A percentile compares a stretch with the other conserved stretches of the same genome.
Evolutionary conservation across 2,888 invertebrate species (phyloP).

Genomic region (Malacosoma neustria): DNA sequence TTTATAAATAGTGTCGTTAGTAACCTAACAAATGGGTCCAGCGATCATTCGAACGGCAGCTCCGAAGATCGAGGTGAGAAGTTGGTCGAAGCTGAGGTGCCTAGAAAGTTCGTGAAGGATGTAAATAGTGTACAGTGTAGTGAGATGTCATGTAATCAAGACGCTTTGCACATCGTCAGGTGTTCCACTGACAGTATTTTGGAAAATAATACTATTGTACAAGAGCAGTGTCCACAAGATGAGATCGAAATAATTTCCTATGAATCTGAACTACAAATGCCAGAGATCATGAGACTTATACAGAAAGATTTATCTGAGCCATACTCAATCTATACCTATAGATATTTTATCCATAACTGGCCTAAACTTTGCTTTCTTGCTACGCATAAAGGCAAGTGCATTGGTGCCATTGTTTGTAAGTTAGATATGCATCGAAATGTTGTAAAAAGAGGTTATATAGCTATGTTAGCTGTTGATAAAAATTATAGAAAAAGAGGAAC

Average conservation of each 20-base stretch:
- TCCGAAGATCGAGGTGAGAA: conserved; percentile 29
- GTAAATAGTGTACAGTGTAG: conserved; percentile 63
- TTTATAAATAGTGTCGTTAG: conserved; percentile 57
- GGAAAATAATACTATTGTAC: conserved; percentile 27
- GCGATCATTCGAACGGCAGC: conserved; percentile 49
- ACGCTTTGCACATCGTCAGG: conserved; percentile 24
- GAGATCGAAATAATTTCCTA: conserved; percentile 76
- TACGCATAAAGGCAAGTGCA: conserved; percentile 88
- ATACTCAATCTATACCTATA: conserved; percentile 99
- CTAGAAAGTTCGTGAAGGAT: conserved; percentile 31
- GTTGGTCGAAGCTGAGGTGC: conserved; percentile 29
- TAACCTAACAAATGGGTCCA: conserved; percentile 64
- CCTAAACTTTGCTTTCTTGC: conserved; percentile 98
- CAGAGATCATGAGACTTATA: conserved; percentile 98
- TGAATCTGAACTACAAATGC: conserved; percentile 97
- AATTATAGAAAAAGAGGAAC: conserved; percentile 95
- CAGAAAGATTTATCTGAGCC: conserved; percentile 99
- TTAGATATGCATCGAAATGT: conserved; percentile 93
- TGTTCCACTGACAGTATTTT: conserved; percentile 31
- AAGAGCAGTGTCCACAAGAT: conserved; percentile 34
- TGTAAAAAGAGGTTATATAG: conserved; percentile 97
- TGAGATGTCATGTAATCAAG: conserved; percentile 29
- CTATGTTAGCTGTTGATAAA: conserved; percentile 98
- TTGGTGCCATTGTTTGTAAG: conserved; percentile 99
- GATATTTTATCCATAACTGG: conserved; percentile 99